Evolutionary conservation across 1,140 invertebrate genomes (phyloP), one percentile per base, ranked within the genome.

Genomic region (Drosophila subpulchrella): DNA sequence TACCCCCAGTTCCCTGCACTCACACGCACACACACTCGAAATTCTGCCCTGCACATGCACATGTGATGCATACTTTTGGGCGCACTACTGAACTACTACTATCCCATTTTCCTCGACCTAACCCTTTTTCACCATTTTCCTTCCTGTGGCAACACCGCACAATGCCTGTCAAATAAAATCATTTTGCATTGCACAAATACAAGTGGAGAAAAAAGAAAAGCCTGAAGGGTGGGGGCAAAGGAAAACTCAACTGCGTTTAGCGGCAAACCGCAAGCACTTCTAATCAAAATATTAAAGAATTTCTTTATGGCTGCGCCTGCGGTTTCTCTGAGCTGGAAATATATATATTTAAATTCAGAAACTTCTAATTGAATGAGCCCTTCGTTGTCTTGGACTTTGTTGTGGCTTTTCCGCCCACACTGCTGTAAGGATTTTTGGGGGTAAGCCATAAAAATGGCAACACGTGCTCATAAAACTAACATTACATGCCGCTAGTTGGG

Each of bases 121-220:
- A 20, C 11, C 58, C 60, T 48, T 36, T 34, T 24, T 8, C 12
- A 53, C 44, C 30, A 36, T 27, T 32, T 32, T 20, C 59, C 50
- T 38, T 62, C 24, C 61, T 68, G 62, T 54, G 63, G 62, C 62
- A 47, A 47, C 70, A 59, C 73, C 74, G 48, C 73, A 76, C 63
- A 76, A 76, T 59, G 73, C 54, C 77, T 81, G 81, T 85, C 83
- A 88, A 88, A 85, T 85, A 74, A 74, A 81, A 81, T 84, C 81
- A 72, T 85, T 84, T 85, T 85, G 81, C 81, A 81, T 85, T 77
- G 82, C 67, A 74, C 54, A 76, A 65, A 48, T 54, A 67, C 42
- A 50, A 71, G 41, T 36, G 17, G 17, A 11, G 4, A 20, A 44
- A 44, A 8, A 12, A 17, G 15, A 44, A 34, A 48, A 27, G 42